Evolutionary conservation across 2,113 vertebrate species (phyloP).

Genomic region (Mustela lutreola): DNA sequence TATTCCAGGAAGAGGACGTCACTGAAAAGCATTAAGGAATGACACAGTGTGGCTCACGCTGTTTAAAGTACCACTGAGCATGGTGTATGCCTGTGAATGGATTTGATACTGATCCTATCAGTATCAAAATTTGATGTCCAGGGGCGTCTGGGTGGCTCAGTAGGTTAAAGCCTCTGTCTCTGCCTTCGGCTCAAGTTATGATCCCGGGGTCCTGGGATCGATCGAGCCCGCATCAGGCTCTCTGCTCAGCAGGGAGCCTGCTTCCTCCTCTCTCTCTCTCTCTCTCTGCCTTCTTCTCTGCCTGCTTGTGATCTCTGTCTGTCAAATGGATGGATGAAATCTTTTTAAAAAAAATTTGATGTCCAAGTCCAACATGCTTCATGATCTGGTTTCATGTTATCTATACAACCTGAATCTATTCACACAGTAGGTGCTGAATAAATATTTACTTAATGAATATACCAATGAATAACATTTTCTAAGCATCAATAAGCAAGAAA

Average conservation of each 20-base stretch:
- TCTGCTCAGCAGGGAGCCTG: too few relatives aligned
- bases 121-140: background rate
- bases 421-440: background rate
- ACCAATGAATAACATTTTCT: conserved; percentile 14
- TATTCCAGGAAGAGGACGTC: background rate
- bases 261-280: too few relatives aligned
- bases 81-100: background rate
- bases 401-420: background rate
- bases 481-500: background rate
- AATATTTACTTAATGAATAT: background rate
- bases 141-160: too few relatives aligned
- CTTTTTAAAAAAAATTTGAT: background rate
- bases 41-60: background rate
- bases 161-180: too few relatives aligned
- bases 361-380: background rate
- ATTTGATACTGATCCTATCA: too few relatives aligned
- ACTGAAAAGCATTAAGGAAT: background rate
- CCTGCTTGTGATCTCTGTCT: too few relatives aligned
- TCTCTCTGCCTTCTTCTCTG: too few relatives aligned
- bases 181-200: too few relatives aligned
- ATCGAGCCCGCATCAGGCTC: too few relatives aligned
- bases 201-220: too few relatives aligned
- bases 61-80: background rate
- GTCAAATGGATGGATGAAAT: too few relatives aligned
- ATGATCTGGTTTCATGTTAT: background rate